These are phyloP conservation scores for Salvelinus alpinus DNA, from an alignment of 2,113 vertebrate genomes.

Conservation along the genomic window DNA sequence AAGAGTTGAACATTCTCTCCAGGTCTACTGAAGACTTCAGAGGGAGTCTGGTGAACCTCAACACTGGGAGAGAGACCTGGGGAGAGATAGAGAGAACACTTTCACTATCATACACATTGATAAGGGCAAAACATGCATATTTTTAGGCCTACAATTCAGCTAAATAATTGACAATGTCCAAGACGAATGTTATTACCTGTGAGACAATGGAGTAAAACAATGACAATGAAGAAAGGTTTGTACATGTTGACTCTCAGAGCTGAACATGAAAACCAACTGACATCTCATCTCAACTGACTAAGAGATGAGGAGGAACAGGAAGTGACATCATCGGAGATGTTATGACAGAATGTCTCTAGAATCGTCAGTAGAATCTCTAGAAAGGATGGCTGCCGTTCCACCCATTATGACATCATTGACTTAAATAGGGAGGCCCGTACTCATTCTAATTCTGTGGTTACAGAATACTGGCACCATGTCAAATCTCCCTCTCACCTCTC, in stretches of 20 bases:
- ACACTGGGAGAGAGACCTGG: not conserved
- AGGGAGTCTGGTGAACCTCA: no score
- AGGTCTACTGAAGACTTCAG: no score
- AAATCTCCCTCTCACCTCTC: no score
- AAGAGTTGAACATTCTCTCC: no score
- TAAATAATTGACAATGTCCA: not conserved
- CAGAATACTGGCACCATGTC: no score
- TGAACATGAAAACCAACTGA: not conserved
- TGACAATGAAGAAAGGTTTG: not conserved
- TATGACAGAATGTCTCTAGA: no score
- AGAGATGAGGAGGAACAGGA: slow-evolving; percentile 1
- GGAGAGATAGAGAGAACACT: not conserved
- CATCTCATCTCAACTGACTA: not conserved
- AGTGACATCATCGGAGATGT: not conserved
- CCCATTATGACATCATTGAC: no score
- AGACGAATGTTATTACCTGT: slow-evolving; percentile 23
- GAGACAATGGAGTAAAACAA: slow-evolving; percentile 11
- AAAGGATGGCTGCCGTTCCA: no score
- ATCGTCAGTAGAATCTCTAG: no score
- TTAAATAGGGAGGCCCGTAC: no score
- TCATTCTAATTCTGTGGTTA: not conserved
- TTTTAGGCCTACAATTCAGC: not conserved
- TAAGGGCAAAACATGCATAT: not conserved
- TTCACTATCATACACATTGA: no score
- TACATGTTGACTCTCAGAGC: slow-evolving; percentile 17